Evolutionary conservation across 2,113 vertebrate genomes (phyloP).

Genomic region (Poecilia latipinna): DNA sequence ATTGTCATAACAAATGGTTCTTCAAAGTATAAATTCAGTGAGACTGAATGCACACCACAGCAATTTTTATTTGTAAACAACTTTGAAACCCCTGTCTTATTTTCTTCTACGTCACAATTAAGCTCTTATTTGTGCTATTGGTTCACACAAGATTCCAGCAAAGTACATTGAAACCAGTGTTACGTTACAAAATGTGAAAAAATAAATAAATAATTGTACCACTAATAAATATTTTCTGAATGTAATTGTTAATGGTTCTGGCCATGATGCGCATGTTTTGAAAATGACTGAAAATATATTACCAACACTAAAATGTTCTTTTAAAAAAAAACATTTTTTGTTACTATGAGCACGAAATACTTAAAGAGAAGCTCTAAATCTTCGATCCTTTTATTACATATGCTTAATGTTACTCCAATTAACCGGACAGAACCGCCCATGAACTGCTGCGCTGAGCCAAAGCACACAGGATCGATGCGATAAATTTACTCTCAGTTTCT

Average conservation of each 20-base stretch:
- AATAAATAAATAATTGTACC: not conserved
- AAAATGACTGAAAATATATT: not conserved
- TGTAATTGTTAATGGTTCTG: not conserved
- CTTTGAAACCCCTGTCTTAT: no score
- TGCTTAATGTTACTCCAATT: slow-evolving; percentile 37
- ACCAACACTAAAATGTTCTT: not conserved
- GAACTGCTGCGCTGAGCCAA: slow-evolving; percentile 12
- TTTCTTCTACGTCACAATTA: no score
- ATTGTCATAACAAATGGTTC: no score
- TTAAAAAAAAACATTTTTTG: not conserved
- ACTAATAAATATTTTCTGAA: not conserved
- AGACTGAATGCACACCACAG: no score
- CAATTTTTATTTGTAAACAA: no score
- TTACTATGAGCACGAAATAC: slow-evolving; percentile 7
- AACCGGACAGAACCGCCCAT: slow-evolving; percentile 8
- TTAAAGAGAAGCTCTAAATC: slow-evolving; percentile 19
- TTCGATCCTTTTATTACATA: slow-evolving; percentile 45
- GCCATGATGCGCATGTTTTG: not conserved
- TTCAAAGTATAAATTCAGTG: no score
- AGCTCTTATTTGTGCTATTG: not conserved
- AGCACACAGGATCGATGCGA: slow-evolving; percentile 25
- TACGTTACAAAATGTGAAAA: not conserved
- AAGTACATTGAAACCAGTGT: no score
- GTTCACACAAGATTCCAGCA: not conserved
- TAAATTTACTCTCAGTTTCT: slow-evolving; percentile 32